phyloP scores from a whole-genome alignment of 2,888 invertebrate genomes.

The Drosophila robusta region DNA sequence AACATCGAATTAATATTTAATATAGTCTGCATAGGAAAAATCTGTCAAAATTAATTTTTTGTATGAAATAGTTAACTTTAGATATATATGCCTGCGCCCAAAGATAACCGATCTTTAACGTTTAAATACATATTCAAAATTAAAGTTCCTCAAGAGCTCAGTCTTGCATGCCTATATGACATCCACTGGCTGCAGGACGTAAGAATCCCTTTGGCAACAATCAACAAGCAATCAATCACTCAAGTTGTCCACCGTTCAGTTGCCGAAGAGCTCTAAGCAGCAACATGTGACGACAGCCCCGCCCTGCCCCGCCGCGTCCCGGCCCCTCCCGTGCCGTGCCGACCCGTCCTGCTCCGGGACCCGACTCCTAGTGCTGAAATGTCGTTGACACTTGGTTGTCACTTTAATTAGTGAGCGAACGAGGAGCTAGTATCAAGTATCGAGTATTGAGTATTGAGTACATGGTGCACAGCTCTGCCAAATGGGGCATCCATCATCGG shows the following conservation, averaged over 20 bases:
- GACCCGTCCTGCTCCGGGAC: too few relatives aligned
- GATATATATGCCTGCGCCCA: too few relatives aligned
- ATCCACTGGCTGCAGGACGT: constrained; percentile 3
- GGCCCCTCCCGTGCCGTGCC: too few relatives aligned
- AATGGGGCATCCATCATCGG: constrained; percentile 48
- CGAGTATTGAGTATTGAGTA: constrained; percentile 6
- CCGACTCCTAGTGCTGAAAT: constrained; percentile 27
- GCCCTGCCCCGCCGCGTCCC: background rate
- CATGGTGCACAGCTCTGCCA: constrained; percentile 3
- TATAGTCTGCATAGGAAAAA: too few relatives aligned
- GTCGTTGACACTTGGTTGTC: constrained; percentile 54
- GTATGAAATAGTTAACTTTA: too few relatives aligned
- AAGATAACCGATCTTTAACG: too few relatives aligned
- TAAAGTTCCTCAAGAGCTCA: too few relatives aligned
- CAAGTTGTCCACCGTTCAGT: constrained; percentile 27
- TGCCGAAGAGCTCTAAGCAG: constrained; percentile 21
- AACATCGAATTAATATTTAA: too few relatives aligned
- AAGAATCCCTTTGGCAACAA: constrained; percentile 53
- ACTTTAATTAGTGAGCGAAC: constrained; percentile 61
- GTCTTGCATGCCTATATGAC: background rate
- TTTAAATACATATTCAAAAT: too few relatives aligned
- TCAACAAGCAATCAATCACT: constrained; percentile 70
- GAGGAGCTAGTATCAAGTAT: constrained; percentile 8
- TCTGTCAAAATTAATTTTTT: too few relatives aligned
- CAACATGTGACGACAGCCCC: constrained; percentile 54